phyloP scores from a whole-genome alignment of 2,113 vertebrate genomes.

The Myrmophylax atrothorax region DNA sequence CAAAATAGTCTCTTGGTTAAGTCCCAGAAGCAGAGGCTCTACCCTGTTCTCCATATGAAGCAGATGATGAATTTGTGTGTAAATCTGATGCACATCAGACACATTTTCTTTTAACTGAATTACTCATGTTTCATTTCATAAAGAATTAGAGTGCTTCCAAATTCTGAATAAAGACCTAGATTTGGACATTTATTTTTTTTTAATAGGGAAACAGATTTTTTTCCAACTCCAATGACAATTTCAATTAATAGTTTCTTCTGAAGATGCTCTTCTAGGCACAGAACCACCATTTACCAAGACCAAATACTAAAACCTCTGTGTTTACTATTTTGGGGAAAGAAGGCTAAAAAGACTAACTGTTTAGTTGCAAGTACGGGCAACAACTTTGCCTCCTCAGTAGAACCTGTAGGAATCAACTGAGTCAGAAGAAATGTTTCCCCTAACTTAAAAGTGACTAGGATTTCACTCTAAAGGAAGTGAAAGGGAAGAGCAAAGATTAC shows the following conservation, averaged over 20 bases:
- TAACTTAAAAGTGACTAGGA: not conserved
- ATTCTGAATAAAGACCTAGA: not conserved
- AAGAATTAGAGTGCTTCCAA: not conserved
- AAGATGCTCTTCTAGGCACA: not conserved
- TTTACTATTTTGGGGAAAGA: not conserved
- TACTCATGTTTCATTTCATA: not conserved
- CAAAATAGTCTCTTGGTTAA: not conserved
- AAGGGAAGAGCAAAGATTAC: constrained; percentile 2
- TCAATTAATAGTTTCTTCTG: not conserved
- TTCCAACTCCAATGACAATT: not conserved
- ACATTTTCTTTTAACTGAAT: not conserved
- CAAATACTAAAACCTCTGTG: not conserved
- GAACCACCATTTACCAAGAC: not conserved
- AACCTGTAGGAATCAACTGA: not conserved
- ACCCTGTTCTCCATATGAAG: not conserved
- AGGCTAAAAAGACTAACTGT: not conserved
- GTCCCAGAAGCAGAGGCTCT: not conserved
- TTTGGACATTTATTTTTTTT: not conserved
- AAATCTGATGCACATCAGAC: not conserved
- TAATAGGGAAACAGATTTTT: not conserved
- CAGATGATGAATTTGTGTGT: not conserved
- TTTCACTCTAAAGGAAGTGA: not conserved
- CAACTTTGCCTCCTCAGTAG: not conserved
- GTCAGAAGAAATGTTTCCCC: not conserved
- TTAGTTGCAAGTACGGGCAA: not conserved